These are phyloP conservation scores for Rutilus rutilus DNA, from an alignment of 2,113 vertebrate genomes.

Conservation along the genomic window DNA sequence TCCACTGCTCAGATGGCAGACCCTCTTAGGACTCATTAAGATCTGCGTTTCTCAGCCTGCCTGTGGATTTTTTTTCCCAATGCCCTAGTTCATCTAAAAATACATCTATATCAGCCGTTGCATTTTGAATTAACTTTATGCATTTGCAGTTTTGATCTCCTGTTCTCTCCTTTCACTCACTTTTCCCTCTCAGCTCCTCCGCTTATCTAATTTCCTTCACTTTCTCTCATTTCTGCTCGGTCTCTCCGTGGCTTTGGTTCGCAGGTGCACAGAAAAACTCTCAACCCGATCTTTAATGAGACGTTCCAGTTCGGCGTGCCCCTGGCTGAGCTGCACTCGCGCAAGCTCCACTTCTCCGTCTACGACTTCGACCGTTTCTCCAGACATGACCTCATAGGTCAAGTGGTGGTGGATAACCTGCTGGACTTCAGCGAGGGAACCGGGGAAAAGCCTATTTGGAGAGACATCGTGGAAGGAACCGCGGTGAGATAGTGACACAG, in stretches of 20 bases:
- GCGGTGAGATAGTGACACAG: constrained; percentile 78
- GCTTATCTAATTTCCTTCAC: constrained; percentile 34
- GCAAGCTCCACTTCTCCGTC: constrained; percentile 92
- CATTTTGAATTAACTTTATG: constrained; percentile 22
- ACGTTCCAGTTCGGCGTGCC: constrained; percentile 91
- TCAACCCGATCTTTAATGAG: constrained; percentile 93
- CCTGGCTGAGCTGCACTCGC: constrained; percentile 86
- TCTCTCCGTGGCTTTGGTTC: neutral
- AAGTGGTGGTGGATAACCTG: constrained; percentile 93
- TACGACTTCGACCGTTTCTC: constrained; percentile 96
- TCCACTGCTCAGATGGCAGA: constrained; percentile 13
- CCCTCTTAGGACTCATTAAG: constrained; percentile 46
- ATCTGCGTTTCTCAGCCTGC: constrained; percentile 2
- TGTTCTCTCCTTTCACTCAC: constrained; percentile 4
- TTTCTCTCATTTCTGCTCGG: constrained; percentile 11
- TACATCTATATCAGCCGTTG: neutral
- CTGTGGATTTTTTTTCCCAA: neutral
- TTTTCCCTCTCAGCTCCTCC: constrained; percentile 17
- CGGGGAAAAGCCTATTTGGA: constrained; percentile 88
- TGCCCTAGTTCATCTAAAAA: constrained; percentile 40
- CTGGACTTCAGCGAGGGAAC: constrained; percentile 91
- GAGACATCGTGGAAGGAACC: constrained; percentile 89
- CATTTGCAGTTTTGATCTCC: constrained; percentile 16
- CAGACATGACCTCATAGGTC: constrained; percentile 91
- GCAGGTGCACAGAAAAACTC: constrained; percentile 91